phyloP scores from a whole-genome alignment of 2,113 vertebrate genomes.

The Varanus salvator region DNA sequence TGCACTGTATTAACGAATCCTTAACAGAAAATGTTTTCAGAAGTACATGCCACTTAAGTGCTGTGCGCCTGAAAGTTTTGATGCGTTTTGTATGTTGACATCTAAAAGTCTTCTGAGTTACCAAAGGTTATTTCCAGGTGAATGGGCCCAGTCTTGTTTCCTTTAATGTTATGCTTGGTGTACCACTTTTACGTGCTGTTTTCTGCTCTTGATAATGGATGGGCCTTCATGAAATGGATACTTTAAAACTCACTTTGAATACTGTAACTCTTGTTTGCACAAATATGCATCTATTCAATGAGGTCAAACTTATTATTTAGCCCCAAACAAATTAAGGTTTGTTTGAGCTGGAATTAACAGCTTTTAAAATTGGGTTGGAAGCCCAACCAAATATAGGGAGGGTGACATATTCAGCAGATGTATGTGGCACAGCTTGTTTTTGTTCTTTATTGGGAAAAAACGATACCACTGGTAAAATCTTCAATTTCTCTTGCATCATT shows the following conservation, averaged over 20 bases:
- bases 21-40: slow-evolving; percentile 29
- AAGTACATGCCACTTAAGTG: not conserved
- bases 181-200: not conserved
- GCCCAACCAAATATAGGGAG: not conserved
- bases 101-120: not conserved
- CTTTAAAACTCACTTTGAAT: not conserved
- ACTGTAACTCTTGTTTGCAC: not conserved
- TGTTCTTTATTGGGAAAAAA: not conserved
- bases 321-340: slow-evolving; percentile 24
- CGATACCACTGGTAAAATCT: slow-evolving; percentile 25
- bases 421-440: not conserved
- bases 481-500: slow-evolving; percentile 60
- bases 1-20: slow-evolving; percentile 1
- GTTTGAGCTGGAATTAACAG: slow-evolving; percentile 43
- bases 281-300: slow-evolving; percentile 19
- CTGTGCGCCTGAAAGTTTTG: not conserved
- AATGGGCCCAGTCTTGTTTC: not conserved
- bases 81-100: not conserved
- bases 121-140: not conserved
- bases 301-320: not conserved
- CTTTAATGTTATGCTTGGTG: not conserved
- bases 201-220: not conserved
- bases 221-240: not conserved
- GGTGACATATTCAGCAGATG: not conserved
- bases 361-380: slow-evolving; percentile 37